A percentile compares a stretch with the other conserved stretches of the same genome.
These are phyloP conservation scores for Chelon auratus DNA, from an alignment of 2,797 vertebrate genomes.

Conservation along the genomic window DNA sequence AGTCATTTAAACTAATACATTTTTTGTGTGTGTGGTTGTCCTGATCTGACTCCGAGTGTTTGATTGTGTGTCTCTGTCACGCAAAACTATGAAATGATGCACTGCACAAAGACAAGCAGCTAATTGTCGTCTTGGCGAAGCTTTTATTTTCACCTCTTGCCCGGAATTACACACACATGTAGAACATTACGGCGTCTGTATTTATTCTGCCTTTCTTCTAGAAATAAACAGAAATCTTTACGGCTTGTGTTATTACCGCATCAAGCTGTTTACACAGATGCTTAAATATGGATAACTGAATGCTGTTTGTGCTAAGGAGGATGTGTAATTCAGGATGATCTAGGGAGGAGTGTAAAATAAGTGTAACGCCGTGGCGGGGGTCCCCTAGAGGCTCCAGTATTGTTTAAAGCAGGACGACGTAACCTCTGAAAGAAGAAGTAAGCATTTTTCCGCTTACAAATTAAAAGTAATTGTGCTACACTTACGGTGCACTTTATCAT, in stretches of 20 bases:
- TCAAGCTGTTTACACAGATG: conserved; percentile 15
- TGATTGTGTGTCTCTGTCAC: neutral
- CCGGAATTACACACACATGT: neutral
- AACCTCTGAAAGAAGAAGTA: neutral
- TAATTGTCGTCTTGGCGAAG: neutral
- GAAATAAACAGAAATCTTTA: neutral
- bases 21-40: neutral
- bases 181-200: neutral
- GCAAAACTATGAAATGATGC: neutral
- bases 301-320: neutral
- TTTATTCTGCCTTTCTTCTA: neutral
- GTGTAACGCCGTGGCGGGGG: neutral
- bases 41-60: no score
- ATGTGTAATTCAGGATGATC: neutral
- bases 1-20: neutral
- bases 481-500: conserved; percentile 5
- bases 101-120: neutral
- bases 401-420: conserved; percentile 3
- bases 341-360: neutral
- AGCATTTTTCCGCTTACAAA: neutral
- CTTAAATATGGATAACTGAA: neutral
- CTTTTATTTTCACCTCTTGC: neutral
- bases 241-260: neutral
- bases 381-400: neutral
- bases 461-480: conserved; percentile 14